Percentiles rank a stretch among this genome's conserved stretches.
phyloP scores from a whole-genome alignment of 1,140 invertebrate genomes.

The Drosophila pruinosa region DNA sequence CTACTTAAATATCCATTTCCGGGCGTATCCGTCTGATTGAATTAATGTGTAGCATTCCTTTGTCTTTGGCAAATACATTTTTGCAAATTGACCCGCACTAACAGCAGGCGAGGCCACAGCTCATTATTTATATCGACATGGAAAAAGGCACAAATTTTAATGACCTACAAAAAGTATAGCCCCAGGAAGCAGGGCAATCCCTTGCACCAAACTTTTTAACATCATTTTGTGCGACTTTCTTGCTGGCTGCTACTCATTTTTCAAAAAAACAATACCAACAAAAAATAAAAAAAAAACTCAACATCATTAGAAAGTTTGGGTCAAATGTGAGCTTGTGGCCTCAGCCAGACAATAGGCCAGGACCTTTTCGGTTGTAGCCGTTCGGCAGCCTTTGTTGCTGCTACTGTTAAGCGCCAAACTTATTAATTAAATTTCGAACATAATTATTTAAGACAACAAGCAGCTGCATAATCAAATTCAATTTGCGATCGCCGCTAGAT shows the following conservation, averaged over 20 bases:
- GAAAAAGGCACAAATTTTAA: constrained; percentile 60
- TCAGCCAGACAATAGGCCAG: constrained; percentile 45
- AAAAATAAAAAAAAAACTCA: constrained; percentile 41
- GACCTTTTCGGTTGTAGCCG: constrained; percentile 50
- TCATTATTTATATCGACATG: constrained; percentile 69
- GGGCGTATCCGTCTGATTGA: background rate
- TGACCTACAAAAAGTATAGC: constrained; percentile 60
- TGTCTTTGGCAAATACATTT: constrained; percentile 1
- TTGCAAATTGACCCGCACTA: constrained; percentile 18
- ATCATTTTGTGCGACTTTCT: constrained; percentile 18
- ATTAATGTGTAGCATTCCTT: background rate
- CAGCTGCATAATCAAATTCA: constrained; percentile 53
- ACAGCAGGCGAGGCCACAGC: constrained; percentile 24
- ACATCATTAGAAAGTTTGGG: constrained; percentile 60
- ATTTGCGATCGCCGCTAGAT: constrained; percentile 62
- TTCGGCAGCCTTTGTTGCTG: constrained; percentile 26
- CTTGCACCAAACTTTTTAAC: constrained; percentile 30
- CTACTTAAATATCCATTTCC: background rate
- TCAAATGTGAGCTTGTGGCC: constrained; percentile 32
- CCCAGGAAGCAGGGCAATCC: constrained; percentile 44
- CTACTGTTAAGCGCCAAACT: constrained; percentile 57
- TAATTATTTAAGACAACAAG: constrained; percentile 59
- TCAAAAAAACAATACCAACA: constrained; percentile 38
- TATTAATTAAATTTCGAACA: constrained; percentile 72
- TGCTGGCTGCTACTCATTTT: constrained; percentile 40